These are phyloP conservation scores for Prostheceraeus crozeri DNA, from an alignment of 2,888 invertebrate species.

Conservation along the genomic window DNA sequence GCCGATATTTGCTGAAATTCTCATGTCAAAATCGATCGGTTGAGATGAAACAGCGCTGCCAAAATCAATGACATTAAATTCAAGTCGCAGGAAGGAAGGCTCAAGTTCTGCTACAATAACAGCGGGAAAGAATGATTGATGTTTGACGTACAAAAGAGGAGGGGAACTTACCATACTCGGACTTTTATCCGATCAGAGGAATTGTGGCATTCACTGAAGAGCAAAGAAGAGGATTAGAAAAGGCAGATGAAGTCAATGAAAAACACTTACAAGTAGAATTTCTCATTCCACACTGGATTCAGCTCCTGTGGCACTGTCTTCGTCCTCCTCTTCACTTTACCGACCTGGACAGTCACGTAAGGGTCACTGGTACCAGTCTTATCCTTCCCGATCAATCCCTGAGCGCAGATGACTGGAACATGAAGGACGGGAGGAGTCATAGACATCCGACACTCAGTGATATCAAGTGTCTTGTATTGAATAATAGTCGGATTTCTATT, in stretches of 20 bases:
- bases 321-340: slow-evolving; percentile 96
- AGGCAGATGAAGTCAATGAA: not conserved
- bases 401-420: slow-evolving; percentile 90
- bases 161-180: slow-evolving; percentile 72
- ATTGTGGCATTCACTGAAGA: slow-evolving; percentile 92
- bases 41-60: too few species aligned
- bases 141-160: too few species aligned
- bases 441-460: too few species aligned
- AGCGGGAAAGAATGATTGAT: too few species aligned
- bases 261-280: slow-evolving; percentile 95
- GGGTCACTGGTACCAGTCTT: slow-evolving; percentile 99
- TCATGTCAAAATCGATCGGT: too few species aligned
- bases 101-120: too few species aligned
- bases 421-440: too few species aligned
- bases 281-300: slow-evolving; percentile 99
- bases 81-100: too few species aligned
- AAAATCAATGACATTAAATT: too few species aligned
- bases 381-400: slow-evolving; percentile 98
- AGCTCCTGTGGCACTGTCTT: slow-evolving; percentile 98
- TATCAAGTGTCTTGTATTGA: too few species aligned
- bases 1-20: too few species aligned
- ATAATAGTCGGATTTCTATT: too few species aligned
- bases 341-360: slow-evolving; percentile 98
- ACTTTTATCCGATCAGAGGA: slow-evolving; percentile 99
- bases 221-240: slow-evolving; percentile 35